Conservation (phyloP, 2,888 invertebrate species). For the Trypoxylon attenuatum region DNA sequence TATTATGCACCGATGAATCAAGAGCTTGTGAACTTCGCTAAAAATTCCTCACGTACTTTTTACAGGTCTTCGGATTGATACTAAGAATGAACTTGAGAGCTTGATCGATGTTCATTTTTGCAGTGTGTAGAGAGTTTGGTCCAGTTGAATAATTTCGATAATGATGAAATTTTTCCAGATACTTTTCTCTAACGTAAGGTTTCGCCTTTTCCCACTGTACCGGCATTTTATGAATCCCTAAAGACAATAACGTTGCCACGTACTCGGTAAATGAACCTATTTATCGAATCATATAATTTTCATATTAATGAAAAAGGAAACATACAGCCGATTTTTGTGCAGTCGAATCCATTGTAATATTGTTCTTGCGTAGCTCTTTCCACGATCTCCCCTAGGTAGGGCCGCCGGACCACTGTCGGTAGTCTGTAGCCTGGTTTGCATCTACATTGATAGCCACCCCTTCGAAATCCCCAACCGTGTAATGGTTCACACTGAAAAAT, state of each 20-base stretch:
- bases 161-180: conserved; percentile 84
- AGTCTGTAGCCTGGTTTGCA: conserved; percentile 92
- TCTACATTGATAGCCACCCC: conserved; percentile 96
- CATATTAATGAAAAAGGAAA: too few relatives aligned
- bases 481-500: conserved; percentile 90
- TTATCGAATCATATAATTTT: too few relatives aligned
- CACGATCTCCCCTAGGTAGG: conserved; percentile 94
- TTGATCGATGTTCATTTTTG: conserved; percentile 85
- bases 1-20: background rate
- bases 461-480: conserved; percentile 95
- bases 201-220: conserved; percentile 88
- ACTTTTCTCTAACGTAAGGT: conserved; percentile 82
- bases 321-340: conserved; percentile 93
- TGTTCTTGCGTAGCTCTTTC: conserved; percentile 95
- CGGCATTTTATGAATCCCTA: conserved; percentile 91
- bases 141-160: conserved; percentile 84
- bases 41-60: conserved; percentile 73
- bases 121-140: conserved; percentile 80
- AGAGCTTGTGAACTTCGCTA: too few relatives aligned
- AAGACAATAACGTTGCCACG: background rate
- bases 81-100: conserved; percentile 85
- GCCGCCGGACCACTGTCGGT: conserved; percentile 90
- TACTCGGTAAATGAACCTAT: background rate
- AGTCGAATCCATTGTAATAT: conserved; percentile 95
- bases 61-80: conserved; percentile 80